Evolutionary conservation across 1,140 invertebrate species (phyloP).

Genomic region (Ceratosolen fusciceps): DNA sequence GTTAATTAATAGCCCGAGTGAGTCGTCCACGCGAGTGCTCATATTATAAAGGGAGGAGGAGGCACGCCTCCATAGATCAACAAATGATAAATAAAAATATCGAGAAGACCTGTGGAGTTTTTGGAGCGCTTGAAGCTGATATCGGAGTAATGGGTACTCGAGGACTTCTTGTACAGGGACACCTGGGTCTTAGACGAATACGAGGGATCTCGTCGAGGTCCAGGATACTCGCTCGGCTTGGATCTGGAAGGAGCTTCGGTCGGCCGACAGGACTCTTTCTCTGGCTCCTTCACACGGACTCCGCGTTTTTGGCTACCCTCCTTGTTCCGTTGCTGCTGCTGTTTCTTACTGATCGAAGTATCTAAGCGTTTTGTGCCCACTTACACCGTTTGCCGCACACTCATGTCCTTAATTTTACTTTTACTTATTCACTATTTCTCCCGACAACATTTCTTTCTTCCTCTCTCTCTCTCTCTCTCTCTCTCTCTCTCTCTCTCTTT

Average conservation of each 20-base stretch:
- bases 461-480: too few relatives aligned
- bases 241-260: not conserved
- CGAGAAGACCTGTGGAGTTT: constrained; percentile 15
- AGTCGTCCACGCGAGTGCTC: too few relatives aligned
- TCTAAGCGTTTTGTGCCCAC: not conserved
- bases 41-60: not conserved
- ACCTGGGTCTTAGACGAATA: not conserved
- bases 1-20: too few relatives aligned
- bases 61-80: not conserved
- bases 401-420: too few relatives aligned
- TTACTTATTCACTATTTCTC: too few relatives aligned
- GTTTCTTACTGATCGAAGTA: not conserved
- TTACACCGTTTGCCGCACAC: too few relatives aligned
- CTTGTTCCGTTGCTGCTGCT: not conserved
- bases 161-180: not conserved
- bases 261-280: not conserved
- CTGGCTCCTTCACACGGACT: not conserved
- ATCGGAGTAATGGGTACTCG: not conserved
- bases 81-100: too few relatives aligned
- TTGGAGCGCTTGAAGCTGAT: not conserved
- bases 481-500: too few relatives aligned
- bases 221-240: not conserved
- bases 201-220: not conserved
- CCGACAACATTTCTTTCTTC: too few relatives aligned
- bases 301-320: not conserved